These are phyloP conservation scores for Austrofundulus limnaeus DNA, from an alignment of 2,113 vertebrate species.

Conservation along the genomic window DNA sequence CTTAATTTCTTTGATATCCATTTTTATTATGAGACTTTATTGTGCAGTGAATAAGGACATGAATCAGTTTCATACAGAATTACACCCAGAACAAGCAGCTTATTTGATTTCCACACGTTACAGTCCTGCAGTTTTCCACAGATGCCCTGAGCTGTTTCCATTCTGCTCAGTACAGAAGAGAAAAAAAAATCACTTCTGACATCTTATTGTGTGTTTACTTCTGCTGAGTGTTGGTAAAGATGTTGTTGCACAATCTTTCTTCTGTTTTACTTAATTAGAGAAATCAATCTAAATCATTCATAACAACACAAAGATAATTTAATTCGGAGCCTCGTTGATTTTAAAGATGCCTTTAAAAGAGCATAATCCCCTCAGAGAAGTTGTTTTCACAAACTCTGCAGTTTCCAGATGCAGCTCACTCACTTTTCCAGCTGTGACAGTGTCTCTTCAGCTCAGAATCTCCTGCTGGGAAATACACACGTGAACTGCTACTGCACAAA, in stretches of 20 bases:
- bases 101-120: neutral
- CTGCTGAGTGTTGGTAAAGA: too few relatives aligned
- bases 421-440: neutral
- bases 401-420: neutral
- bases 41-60: too few relatives aligned
- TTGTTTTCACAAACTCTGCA: neutral
- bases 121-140: neutral
- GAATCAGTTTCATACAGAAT: neutral
- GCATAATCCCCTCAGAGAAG: neutral
- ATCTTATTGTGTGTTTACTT: constrained; percentile 1
- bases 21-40: neutral
- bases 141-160: too few relatives aligned
- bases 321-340: neutral
- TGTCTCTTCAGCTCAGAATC: neutral
- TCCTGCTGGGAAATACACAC: neutral
- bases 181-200: neutral
- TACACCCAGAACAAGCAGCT: neutral
- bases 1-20: neutral
- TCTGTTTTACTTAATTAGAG: neutral
- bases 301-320: neutral
- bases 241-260: neutral
- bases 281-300: neutral
- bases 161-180: neutral
- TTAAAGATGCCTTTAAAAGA: neutral
- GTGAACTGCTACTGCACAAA: neutral